Conservation (phyloP, 2,888 invertebrate species). For the Helleia helle region DNA sequence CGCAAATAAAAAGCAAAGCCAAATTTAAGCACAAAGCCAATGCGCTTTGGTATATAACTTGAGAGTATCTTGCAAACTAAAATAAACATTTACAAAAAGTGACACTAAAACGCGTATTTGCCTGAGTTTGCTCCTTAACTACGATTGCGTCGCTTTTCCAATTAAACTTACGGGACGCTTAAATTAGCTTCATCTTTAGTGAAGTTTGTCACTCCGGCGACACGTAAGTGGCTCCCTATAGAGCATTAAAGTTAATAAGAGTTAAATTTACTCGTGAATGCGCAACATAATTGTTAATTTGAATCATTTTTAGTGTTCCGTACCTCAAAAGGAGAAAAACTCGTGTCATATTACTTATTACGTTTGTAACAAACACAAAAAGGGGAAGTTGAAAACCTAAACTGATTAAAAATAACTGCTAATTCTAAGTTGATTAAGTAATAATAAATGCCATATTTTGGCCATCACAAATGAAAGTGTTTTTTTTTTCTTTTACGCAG, state of each 20-base stretch:
- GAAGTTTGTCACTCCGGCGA: conserved; percentile 11
- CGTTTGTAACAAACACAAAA: too few relatives aligned
- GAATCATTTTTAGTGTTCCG: not conserved
- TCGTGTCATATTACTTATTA: too few relatives aligned
- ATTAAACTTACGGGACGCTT: conserved; percentile 28
- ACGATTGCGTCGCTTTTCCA: conserved; percentile 19
- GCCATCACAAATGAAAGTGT: too few relatives aligned
- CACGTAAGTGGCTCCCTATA: conserved; percentile 11
- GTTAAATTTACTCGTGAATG: not conserved
- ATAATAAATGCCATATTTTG: too few relatives aligned
- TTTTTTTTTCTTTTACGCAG: too few relatives aligned
- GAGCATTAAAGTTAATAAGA: conserved; percentile 9
- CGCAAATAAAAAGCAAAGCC: too few relatives aligned
- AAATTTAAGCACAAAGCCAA: too few relatives aligned
- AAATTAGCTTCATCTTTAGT: conserved; percentile 31
- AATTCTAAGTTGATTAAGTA: too few relatives aligned
- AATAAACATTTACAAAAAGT: conserved; percentile 5
- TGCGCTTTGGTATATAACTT: too few relatives aligned
- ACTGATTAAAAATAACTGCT: too few relatives aligned
- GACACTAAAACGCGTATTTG: not conserved
- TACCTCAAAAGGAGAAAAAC: too few relatives aligned
- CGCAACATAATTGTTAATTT: not conserved
- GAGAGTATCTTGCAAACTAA: not conserved
- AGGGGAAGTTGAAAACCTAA: too few relatives aligned
- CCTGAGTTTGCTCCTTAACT: conserved; percentile 12